Base-by-base conservation (phyloP, 2,113 vertebrate genomes). In the Nycticryphes semicollaris region DNA sequence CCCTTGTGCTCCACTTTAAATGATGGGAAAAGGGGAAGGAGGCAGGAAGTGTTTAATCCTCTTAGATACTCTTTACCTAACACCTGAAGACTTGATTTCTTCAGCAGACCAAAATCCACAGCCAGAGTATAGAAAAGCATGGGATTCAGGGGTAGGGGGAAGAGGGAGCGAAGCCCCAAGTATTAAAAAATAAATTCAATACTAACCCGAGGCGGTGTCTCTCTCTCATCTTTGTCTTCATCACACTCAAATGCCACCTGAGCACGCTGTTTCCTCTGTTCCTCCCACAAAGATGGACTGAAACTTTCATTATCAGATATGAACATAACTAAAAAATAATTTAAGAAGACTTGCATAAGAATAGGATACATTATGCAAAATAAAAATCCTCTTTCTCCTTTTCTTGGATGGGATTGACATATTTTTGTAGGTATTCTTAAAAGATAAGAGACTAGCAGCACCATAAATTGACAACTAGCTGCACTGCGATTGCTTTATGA, bases 221-320 rank as follows among this genome's bases (percentile, higher is more conserved):
- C 99, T 66, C 99, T 98, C 97, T 99, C 99, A 91, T 99, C 99
- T 93, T 99, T 99, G 98, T 99, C 99, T 97, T 99, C 99, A 81
- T 99, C 99, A 93, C 99, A 99, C 97, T 99, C 99, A 67, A 99
- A 99, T 56, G 99, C 99, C 94, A 99, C 99, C 97, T 99, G 99
- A 74, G 99, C 99, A 45, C 99, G 98, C 83, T 99, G 99, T 95
- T 99, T 99, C 28, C 99, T 98, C 89, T 99, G 99, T 80, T 99
- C 99, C 95, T 99, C 99, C 99, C 99, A 99, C 23, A 99, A 95
- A 16, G 98, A 98, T 9, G 99, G 99, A 89, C 99, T 99, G 96
- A 99, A 99, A 98, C 99, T 99, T 97, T 99, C 99, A 48, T 98
- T 99, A 97, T 99, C 99, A 6, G 99, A 99, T 96, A 98, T 99